phyloP scores from a whole-genome alignment of 2,797 vertebrate genomes.

The Neoniphon sammara region DNA sequence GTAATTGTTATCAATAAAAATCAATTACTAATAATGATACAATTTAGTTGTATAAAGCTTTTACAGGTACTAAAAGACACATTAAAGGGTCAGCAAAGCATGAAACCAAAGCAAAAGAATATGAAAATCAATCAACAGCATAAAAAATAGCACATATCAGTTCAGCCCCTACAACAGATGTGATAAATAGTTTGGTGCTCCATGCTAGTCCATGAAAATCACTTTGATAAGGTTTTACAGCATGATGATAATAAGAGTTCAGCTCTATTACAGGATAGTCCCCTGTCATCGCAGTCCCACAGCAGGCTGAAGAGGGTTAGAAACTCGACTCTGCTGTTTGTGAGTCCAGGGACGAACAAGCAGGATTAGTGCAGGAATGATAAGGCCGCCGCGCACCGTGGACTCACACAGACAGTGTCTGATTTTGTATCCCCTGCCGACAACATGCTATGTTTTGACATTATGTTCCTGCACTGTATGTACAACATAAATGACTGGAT shows the following conservation, averaged over 20 bases:
- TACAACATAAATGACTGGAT: conserved; percentile 71
- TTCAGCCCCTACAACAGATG: conserved; percentile 26
- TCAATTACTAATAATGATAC: neutral
- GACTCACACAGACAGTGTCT: conserved; percentile 71
- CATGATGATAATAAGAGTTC: conserved; percentile 61
- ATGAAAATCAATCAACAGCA: neutral
- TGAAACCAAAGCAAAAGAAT: neutral
- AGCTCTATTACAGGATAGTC: conserved; percentile 66
- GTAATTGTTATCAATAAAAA: neutral
- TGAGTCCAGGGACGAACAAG: conserved; percentile 72
- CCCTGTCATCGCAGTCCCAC: conserved; percentile 69
- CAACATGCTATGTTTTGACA: conserved; percentile 79
- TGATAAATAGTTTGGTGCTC: conserved; percentile 44
- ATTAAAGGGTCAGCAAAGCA: neutral
- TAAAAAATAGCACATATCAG: neutral
- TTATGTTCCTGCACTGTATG: conserved; percentile 57
- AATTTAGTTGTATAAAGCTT: conserved; percentile 5
- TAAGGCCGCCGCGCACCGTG: conserved; percentile 73
- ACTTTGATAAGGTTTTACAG: conserved; percentile 56
- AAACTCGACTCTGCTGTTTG: conserved; percentile 79
- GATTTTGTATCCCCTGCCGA: conserved; percentile 65
- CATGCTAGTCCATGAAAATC: conserved; percentile 55
- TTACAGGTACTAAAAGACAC: neutral
- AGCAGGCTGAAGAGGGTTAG: conserved; percentile 55
- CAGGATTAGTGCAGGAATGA: conserved; percentile 81